Percentiles rank a stretch among this genome's conserved stretches.
phyloP scores from a whole-genome alignment of 2,888 invertebrate species.

The Oscheius onirici region DNA sequence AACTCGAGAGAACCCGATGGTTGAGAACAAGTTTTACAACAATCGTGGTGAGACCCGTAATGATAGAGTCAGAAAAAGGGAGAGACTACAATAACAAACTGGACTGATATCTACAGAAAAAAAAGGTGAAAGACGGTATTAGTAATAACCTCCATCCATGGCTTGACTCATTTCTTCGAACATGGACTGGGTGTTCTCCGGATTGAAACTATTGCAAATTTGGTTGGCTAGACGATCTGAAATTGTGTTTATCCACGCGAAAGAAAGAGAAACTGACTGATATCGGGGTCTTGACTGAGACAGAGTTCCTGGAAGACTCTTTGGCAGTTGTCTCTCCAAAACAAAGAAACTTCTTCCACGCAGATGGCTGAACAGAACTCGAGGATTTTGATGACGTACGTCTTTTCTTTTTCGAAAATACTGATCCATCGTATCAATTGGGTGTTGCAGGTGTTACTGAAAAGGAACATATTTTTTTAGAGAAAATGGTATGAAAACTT shows the following conservation, averaged over 20 bases:
- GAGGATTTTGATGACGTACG: no score
- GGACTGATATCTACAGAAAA: constrained; percentile 5
- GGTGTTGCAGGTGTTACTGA: background rate
- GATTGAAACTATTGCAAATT: constrained; percentile 1
- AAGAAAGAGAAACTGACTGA: background rate
- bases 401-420: no score
- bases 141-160: background rate
- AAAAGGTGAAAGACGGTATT: background rate
- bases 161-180: background rate
- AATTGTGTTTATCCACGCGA: background rate
- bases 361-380: background rate
- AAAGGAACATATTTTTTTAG: background rate
- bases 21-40: no score
- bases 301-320: background rate
- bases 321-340: background rate
- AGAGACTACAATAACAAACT: background rate
- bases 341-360: background rate
- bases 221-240: constrained; percentile 5
- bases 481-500: background rate
- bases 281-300: background rate
- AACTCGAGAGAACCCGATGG: no score
- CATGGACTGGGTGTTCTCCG: background rate
- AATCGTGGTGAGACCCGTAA: constrained; percentile 7
- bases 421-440: background rate
- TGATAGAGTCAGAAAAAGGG: constrained; percentile 2